Evolutionary conservation across 2,797 vertebrate genomes (phyloP).

Genomic region (Holocentrus rufus): DNA sequence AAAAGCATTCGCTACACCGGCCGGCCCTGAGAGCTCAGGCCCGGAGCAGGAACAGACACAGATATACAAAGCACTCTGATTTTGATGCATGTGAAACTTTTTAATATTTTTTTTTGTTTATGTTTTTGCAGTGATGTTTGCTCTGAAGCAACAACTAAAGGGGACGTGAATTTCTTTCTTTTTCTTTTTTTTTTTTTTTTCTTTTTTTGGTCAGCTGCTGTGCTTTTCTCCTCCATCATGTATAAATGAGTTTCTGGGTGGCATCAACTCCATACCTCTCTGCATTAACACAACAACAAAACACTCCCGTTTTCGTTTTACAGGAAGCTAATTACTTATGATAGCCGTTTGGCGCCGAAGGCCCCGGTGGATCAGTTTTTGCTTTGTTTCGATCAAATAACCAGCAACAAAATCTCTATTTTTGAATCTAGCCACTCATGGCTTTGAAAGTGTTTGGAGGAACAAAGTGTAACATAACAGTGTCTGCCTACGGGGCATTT

Average conservation of each 20-base stretch:
- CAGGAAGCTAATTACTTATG: constrained; percentile 54
- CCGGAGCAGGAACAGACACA: constrained; percentile 33
- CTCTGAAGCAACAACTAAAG: constrained; percentile 52
- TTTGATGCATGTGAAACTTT: constrained; percentile 73
- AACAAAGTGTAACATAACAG: constrained; percentile 30
- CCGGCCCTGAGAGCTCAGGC: constrained; percentile 29
- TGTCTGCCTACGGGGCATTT: constrained; percentile 68
- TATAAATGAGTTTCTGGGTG: constrained; percentile 63
- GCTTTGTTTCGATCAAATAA: constrained; percentile 59
- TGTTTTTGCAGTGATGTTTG: constrained; percentile 71
- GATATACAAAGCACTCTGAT: constrained; percentile 61
- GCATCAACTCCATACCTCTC: constrained; percentile 77
- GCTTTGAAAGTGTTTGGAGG: constrained; percentile 52
- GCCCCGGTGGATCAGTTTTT: constrained; percentile 26
- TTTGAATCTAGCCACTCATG: constrained; percentile 69
- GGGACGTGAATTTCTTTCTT: constrained; percentile 32
- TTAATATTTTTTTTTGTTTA: constrained; percentile 65
- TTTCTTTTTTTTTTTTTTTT: neutral
- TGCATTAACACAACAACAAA: constrained; percentile 60
- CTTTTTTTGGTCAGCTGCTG: constrained; percentile 53
- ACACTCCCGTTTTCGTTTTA: constrained; percentile 56
- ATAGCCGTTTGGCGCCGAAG: constrained; percentile 33
- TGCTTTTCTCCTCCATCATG: constrained; percentile 54
- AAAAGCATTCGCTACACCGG: constrained; percentile 41
- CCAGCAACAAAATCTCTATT: constrained; percentile 80